These are phyloP conservation scores for Zaprionus gabonicus DNA, from an alignment of 1,140 invertebrate species.

Conservation along the genomic window DNA sequence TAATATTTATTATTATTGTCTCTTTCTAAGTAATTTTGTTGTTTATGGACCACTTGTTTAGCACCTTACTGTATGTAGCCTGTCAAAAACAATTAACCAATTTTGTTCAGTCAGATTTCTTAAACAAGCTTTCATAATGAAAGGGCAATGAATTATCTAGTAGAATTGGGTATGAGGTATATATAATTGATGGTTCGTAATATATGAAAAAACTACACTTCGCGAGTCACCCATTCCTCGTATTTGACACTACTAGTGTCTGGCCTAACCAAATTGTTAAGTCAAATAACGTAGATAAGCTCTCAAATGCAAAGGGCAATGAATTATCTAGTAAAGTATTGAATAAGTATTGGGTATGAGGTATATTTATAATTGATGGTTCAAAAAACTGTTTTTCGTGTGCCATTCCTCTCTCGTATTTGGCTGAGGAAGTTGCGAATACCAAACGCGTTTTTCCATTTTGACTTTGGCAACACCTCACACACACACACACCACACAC, in stretches of 20 bases:
- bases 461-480: neutral
- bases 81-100: neutral
- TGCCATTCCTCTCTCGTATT: slow-evolving; percentile 23
- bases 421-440: slow-evolving; percentile 33
- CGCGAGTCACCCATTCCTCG: too few species aligned
- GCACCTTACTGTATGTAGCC: neutral
- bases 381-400: neutral
- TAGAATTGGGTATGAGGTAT: neutral
- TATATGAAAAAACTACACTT: too few species aligned
- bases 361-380: neutral
- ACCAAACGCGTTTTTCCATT: slow-evolving; percentile 14
- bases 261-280: neutral
- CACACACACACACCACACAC: neutral
- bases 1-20: neutral
- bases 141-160: neutral
- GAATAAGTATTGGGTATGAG: neutral
- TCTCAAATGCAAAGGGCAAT: neutral
- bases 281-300: neutral
- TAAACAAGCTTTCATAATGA: neutral
- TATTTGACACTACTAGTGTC: neutral
- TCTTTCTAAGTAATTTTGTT: neutral
- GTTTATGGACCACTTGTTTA: neutral
- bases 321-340: neutral
- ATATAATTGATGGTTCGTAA: neutral
- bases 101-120: too few species aligned